These are phyloP conservation scores for Oxyruncus cristatus DNA, from an alignment of 2,113 vertebrate genomes.

Conservation along the genomic window DNA sequence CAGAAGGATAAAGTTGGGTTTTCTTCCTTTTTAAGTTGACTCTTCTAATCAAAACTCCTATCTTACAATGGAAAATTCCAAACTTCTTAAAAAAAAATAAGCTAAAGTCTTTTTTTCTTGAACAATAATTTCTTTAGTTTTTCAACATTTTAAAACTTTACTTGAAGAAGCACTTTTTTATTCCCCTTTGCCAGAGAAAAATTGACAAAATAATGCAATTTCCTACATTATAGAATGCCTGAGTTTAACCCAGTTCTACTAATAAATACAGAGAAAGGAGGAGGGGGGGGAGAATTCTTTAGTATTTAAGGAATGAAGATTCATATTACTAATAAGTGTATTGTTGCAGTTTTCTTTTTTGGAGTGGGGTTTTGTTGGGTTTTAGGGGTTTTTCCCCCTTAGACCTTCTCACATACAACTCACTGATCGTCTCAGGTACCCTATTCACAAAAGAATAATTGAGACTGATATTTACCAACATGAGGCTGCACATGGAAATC, in stretches of 20 bases:
- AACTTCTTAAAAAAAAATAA: neutral
- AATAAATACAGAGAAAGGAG: neutral
- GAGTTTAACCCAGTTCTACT: neutral
- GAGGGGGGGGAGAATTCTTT: neutral
- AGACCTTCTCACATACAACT: neutral
- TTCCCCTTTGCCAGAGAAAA: neutral
- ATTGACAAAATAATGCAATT: neutral
- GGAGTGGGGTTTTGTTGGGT: rapidly evolving
- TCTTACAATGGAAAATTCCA: neutral
- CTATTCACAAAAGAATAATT: conserved; percentile 40
- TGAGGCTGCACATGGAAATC: neutral
- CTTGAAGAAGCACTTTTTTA: neutral
- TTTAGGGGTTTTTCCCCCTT: neutral
- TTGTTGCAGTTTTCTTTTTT: neutral
- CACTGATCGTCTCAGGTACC: neutral
- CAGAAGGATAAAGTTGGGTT: neutral
- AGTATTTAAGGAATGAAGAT: neutral
- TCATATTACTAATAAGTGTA: neutral
- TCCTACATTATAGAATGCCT: neutral
- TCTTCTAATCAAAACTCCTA: neutral
- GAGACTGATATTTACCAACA: conserved; percentile 15
- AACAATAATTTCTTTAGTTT: neutral
- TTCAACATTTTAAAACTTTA: neutral
- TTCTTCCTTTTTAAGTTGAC: neutral
- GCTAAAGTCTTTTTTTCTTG: neutral